phyloP scores from a whole-genome alignment of 2,113 vertebrate species.

The Natator depressus region DNA sequence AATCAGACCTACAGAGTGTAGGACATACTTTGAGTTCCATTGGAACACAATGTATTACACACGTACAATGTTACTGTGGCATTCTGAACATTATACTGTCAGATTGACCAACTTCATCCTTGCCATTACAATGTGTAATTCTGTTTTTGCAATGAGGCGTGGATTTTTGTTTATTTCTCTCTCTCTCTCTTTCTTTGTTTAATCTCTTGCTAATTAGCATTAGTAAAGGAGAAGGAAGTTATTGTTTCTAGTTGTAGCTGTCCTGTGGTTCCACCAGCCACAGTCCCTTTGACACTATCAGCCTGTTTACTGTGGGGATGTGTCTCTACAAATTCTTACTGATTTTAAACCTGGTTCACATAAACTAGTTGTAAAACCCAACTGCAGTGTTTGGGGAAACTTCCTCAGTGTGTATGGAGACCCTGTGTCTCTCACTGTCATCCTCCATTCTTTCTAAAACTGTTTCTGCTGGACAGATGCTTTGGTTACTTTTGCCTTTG shows the following conservation, averaged over 20 bases:
- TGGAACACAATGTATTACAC: background rate
- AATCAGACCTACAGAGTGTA: too few species aligned
- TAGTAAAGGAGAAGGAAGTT: background rate
- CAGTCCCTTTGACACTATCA: background rate
- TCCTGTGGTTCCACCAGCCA: background rate
- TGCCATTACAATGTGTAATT: background rate
- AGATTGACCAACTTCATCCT: background rate
- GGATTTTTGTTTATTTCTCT: background rate
- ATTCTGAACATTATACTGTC: background rate
- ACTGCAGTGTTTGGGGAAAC: background rate
- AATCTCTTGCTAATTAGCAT: background rate
- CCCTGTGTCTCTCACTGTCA: background rate
- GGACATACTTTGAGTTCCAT: too few species aligned
- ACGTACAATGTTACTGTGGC: background rate
- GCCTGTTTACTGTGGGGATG: background rate
- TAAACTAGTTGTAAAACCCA: background rate
- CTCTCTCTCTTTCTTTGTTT: background rate
- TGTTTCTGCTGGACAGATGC: background rate
- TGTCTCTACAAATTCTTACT: background rate
- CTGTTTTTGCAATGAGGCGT: background rate
- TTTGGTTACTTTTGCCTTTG: background rate
- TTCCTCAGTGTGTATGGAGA: background rate
- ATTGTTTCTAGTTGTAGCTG: background rate
- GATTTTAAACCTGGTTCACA: background rate
- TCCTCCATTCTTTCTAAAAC: background rate